Evolutionary conservation across 2,113 vertebrate species (phyloP).

Genomic region (Axis porcinus): DNA sequence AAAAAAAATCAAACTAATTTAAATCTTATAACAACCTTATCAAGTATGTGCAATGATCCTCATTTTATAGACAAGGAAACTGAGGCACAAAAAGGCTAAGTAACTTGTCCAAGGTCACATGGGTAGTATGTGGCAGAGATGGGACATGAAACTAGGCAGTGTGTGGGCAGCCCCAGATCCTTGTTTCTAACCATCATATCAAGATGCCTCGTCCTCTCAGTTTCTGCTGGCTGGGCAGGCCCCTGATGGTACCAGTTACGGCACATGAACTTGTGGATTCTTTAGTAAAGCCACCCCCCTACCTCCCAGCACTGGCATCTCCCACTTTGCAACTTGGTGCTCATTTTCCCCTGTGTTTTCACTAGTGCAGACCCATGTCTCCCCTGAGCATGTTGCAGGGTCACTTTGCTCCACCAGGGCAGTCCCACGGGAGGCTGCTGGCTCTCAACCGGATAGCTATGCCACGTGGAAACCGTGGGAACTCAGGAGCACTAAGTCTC

Average conservation of each 20-base stretch:
- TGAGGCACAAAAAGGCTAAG: not conserved
- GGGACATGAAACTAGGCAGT: not conserved
- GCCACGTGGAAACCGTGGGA: not conserved
- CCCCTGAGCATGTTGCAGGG: not conserved
- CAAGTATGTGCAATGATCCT: not conserved
- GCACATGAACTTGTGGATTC: not conserved
- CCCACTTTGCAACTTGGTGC: not conserved
- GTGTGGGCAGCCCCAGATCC: not conserved
- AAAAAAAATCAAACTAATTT: not conserved
- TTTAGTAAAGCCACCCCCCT: not conserved
- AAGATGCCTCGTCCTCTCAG: not conserved
- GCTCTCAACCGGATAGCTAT: not conserved
- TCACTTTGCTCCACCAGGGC: not conserved
- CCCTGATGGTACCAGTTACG: not conserved
- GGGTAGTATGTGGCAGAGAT: not conserved
- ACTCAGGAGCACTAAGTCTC: not conserved
- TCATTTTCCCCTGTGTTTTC: not conserved
- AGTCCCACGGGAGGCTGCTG: not conserved
- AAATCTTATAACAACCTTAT: not conserved
- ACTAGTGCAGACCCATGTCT: not conserved
- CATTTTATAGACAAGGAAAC: not conserved
- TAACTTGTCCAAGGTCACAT: not conserved
- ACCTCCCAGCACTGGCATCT: not conserved
- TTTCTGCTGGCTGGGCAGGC: not conserved
- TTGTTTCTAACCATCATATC: not conserved